Conservation (phyloP, 2,113 vertebrate genomes). For the Upupa epops region DNA sequence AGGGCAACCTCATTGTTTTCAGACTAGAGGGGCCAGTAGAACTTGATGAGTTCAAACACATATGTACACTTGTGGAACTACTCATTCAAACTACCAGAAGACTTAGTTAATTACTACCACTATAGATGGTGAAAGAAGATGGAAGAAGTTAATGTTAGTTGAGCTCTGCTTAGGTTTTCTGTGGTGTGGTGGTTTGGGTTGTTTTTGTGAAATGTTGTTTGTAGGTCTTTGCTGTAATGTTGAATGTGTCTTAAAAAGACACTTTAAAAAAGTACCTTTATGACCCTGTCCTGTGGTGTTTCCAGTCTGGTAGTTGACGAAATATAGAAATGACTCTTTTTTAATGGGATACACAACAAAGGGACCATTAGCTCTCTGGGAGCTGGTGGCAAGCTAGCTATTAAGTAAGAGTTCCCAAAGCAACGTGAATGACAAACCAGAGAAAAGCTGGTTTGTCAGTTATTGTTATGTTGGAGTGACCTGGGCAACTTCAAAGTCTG, state of each 20-base stretch:
- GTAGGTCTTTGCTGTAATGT: not conserved
- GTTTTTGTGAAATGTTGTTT: not conserved
- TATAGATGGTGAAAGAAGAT: not conserved
- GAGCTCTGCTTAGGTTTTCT: not conserved
- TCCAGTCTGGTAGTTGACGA: not conserved
- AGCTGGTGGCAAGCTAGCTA: not conserved
- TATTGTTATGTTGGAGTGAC: not conserved
- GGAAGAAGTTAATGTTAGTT: not conserved
- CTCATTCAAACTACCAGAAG: not conserved
- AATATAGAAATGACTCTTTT: not conserved
- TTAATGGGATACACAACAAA: not conserved
- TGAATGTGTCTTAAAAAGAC: not conserved
- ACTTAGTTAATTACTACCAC: not conserved
- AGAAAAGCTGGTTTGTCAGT: not conserved
- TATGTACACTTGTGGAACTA: not conserved
- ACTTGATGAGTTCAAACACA: not conserved
- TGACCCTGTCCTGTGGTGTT: no score
- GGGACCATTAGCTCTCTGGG: not conserved
- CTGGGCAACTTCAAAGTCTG: not conserved
- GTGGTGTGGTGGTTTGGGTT: no score
- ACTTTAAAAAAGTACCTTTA: no score
- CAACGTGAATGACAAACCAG: not conserved
- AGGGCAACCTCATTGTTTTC: constrained; percentile 26
- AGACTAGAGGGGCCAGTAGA: not conserved
- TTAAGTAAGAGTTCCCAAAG: constrained; percentile 8